A percentile compares a stretch with the other conserved stretches of the same genome.
Conservation (phyloP, 2,888 invertebrate species). For the Marronus borbonicus region DNA sequence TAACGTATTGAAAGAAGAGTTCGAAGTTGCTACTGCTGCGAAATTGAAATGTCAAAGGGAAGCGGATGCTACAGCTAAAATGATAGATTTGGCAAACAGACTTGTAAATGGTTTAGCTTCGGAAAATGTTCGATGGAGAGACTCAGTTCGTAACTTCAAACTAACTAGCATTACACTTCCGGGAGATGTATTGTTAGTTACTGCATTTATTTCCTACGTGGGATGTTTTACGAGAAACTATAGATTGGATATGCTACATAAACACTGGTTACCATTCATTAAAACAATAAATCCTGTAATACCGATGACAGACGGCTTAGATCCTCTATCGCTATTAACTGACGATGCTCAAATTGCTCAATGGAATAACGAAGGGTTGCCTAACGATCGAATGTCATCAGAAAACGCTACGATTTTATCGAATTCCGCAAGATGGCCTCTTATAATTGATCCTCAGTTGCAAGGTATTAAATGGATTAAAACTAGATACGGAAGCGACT, state of each 20-base stretch:
- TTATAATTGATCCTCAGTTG: slow-evolving; percentile 94
- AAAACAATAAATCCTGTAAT: slow-evolving; percentile 81
- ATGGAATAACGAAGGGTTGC: slow-evolving; percentile 96
- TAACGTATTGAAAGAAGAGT: slow-evolving; percentile 83
- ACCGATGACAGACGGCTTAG: slow-evolving; percentile 84
- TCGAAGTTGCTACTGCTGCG: slow-evolving; percentile 87
- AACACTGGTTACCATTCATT: slow-evolving; percentile 88
- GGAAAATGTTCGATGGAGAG: slow-evolving; percentile 89
- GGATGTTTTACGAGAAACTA: slow-evolving; percentile 94
- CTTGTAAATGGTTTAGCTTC: slow-evolving; percentile 94
- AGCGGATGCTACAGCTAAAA: slow-evolving; percentile 90
- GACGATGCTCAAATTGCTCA: slow-evolving; percentile 93
- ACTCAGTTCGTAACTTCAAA: slow-evolving; percentile 75
- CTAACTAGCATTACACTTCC: slow-evolving; percentile 85
- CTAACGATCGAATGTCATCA: slow-evolving; percentile 93
- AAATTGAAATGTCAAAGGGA: slow-evolving; percentile 94
- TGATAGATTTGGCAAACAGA: slow-evolving; percentile 93
- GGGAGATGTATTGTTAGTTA: slow-evolving; percentile 90
- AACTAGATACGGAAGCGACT: slow-evolving; percentile 81
- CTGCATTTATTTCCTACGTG: slow-evolving; percentile 95
- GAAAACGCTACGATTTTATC: slow-evolving; percentile 95
- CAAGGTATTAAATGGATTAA: slow-evolving; percentile 98
- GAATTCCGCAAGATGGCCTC: slow-evolving; percentile 92
- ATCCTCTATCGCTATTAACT: slow-evolving; percentile 88
- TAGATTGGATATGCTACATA: slow-evolving; percentile 82